Percentiles rank a stretch among this genome's conserved stretches.
These are phyloP conservation scores for Hydrophis major DNA, from an alignment of 2,797 vertebrate genomes.

Conservation along the genomic window DNA sequence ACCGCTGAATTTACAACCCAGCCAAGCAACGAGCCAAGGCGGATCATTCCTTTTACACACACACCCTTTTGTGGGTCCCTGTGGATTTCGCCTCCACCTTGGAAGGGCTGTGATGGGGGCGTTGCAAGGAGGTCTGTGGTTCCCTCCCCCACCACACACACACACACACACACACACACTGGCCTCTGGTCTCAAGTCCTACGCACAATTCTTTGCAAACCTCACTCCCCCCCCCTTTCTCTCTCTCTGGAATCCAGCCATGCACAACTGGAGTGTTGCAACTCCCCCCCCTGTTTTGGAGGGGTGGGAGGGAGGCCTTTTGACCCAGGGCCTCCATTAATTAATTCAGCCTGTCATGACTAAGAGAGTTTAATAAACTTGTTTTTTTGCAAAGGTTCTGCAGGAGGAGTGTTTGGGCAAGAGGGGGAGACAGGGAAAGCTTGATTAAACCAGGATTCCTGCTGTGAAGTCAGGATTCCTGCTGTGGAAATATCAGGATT, in stretches of 20 bases:
- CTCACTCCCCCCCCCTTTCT: accelerated
- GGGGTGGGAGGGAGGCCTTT: not conserved
- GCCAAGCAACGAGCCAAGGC: not conserved
- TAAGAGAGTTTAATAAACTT: slow-evolving; percentile 9
- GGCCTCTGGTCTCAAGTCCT: not conserved
- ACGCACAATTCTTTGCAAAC: not conserved
- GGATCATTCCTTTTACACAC: not conserved
- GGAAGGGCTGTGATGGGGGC: not conserved
- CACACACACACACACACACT: not conserved
- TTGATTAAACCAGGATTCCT: not conserved
- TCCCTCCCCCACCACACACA: accelerated
- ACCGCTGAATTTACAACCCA: not conserved
- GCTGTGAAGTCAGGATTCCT: not conserved
- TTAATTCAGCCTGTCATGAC: not conserved
- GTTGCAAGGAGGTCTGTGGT: not conserved
- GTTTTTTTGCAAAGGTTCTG: not conserved
- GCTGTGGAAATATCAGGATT: too few species aligned
- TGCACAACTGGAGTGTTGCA: not conserved
- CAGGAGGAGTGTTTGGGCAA: not conserved
- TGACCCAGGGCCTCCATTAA: not conserved
- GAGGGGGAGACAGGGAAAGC: too few species aligned
- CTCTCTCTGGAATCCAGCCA: not conserved
- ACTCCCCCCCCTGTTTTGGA: not conserved
- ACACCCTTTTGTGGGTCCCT: too few species aligned
- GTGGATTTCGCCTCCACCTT: not conserved